Base-by-base conservation (phyloP, 2,888 invertebrate species). In the Cantharis rufa region DNA sequence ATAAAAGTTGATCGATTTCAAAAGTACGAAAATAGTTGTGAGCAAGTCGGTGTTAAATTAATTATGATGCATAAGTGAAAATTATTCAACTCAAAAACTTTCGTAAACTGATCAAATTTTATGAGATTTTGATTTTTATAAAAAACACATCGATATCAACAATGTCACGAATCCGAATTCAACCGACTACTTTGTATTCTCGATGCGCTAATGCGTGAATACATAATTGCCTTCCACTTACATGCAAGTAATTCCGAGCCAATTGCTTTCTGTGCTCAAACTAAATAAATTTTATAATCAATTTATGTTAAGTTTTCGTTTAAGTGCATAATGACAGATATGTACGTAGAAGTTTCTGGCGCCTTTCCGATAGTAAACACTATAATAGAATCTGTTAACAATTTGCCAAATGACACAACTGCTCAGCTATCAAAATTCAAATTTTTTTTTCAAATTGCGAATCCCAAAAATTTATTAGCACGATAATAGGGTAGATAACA, bases 151-250 rank as follows among this genome's bases (percentile, higher is more conserved):
- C 48, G 48, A 48, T 48, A 48, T 48, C 48, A 48, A 69, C 73
- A 73, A 62, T 69, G 73, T 73, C 73, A 73, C 73, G 69, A 73
- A 48, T 16, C 73, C 73, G 73, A 73, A 61, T 73, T 11, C 69
- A 27, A 69, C 73, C 73, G 73, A 73, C 69, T 62, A 24, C 48
- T 62, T 73, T 68, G 32, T 27, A 69, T 28, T 69, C 69, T 69
- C 73, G 69, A 73, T 69, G 62, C 28, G 73, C 28, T 62, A 64
- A 62, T 69, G 62, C 62, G 62, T 69, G 48, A 24, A 28, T 69
- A 68, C 68, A 72, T 63, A 68, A 66, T 66, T 64, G 66, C 27
- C 21, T 72, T 66, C 66, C 71, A 72, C 66, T 66, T 72, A 16
- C 64, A 62, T 68, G 69, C 62, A 69, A 69, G 28, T 69, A 62